Percentiles rank a stretch among this genome's conserved stretches.
Evolutionary conservation across 2,888 invertebrate species (phyloP).

Genomic region (Uropetala carovei): DNA sequence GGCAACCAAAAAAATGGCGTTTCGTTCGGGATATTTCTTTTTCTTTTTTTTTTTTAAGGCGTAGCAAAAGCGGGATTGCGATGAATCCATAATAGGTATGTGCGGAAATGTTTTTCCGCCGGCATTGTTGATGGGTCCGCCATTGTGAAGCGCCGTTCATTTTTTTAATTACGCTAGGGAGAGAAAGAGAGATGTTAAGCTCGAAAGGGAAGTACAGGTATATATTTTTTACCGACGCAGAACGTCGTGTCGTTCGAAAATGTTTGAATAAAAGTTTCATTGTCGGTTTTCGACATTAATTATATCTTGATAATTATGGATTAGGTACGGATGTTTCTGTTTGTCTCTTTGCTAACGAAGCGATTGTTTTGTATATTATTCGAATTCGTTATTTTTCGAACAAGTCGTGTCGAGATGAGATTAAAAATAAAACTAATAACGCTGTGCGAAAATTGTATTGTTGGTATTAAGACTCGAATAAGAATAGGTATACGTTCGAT

Average conservation of each 20-base stretch:
- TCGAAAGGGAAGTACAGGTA: not conserved
- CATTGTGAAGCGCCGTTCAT: not conserved
- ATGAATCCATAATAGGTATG: conserved; percentile 14
- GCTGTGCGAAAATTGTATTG: no score
- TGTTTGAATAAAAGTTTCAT: not conserved
- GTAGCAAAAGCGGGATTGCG: not conserved
- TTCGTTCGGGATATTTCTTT: not conserved
- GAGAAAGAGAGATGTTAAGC: no score
- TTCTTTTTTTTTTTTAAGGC: not conserved
- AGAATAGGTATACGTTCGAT: no score
- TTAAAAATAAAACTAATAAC: no score
- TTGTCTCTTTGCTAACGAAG: not conserved
- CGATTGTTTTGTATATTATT: not conserved
- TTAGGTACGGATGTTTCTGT: not conserved
- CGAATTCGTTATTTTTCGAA: not conserved
- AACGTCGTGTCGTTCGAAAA: not conserved
- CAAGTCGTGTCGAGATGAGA: not conserved
- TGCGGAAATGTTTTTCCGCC: not conserved
- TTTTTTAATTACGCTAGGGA: no score
- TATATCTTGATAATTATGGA: not conserved
- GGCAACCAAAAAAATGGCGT: not conserved
- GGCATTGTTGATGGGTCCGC: not conserved
- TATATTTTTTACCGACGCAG: not conserved
- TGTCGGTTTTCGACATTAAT: not conserved
- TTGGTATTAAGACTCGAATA: no score